Evolutionary conservation across 2,113 vertebrate genomes (phyloP), one percentile per base, ranked within the genome.

Genomic region (Pyrgilauda ruficollis): DNA sequence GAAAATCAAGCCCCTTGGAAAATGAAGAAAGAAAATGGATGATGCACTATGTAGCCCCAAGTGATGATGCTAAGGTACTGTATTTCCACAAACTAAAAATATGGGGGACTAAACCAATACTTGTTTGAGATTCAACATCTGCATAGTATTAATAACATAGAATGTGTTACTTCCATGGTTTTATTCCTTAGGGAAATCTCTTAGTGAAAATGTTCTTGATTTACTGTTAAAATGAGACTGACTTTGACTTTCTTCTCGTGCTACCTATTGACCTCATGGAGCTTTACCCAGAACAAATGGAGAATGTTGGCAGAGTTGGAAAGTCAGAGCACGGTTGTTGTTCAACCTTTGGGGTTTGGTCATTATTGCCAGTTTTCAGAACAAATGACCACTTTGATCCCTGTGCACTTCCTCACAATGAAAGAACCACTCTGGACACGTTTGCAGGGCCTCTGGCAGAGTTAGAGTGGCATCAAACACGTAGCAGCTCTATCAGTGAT

Each of bases 1-100:
- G 73, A 53, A 95, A 90, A 90, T 67, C 87, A 56, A 90, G 31
- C 1, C 7, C 10, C 24, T 66, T 59, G 47, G 90, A 83, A 88
- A 94, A 94, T 28, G 72, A 92, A 85, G 92, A 81, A 76, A 70
- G 61, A 76, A 92, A 95, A 84, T 6, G 46, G 93, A 76, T 56
- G 58, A 77, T 44, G 35, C 59, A n/a, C 39, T 19, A 2, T 0
- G 1, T 5, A 61, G 24, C 56, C 22, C 23, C 30, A 3, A 47
- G 22, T 0, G 0, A 64, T 66, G 49, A 88, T 64, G 77, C 33
- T 63, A 84, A 97, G 97, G 97, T 97, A 97, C 74, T 6, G 30
- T 68, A 26, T 16, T 74, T 72, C 26, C 67, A 31, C 59, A 37
- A 77, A 84, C 3, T 67, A 49, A 87, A 77, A 70, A 59, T 72